These are phyloP conservation scores for Aselliscus stoliczkanus DNA, from an alignment of 2,797 vertebrate species.

Conservation along the genomic window DNA sequence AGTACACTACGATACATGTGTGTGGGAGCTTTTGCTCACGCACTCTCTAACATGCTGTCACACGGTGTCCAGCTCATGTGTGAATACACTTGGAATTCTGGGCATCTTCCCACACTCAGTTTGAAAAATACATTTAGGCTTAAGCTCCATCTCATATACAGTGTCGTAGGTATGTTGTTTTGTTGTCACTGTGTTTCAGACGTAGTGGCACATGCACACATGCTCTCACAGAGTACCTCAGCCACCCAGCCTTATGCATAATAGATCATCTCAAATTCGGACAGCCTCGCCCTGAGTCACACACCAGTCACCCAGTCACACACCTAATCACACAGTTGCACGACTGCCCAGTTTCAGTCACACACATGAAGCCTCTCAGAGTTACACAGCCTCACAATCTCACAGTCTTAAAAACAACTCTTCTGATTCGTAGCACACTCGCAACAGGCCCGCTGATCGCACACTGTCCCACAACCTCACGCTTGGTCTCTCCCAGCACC, in stretches of 20 bases:
- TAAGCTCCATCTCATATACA: not conserved
- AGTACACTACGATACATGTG: not conserved
- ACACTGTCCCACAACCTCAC: slow-evolving; percentile 49
- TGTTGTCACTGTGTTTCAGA: not conserved
- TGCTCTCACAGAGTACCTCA: not conserved
- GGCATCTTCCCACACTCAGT: not conserved
- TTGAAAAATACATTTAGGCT: not conserved
- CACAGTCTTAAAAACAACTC: not conserved
- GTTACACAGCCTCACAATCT: not conserved
- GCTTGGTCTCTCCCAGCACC: slow-evolving; percentile 51
- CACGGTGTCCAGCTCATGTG: not conserved
- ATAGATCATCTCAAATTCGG: not conserved
- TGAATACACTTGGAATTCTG: not conserved
- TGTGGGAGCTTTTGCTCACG: not conserved
- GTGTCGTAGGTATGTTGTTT: not conserved
- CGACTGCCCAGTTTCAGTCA: not conserved
- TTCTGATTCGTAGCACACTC: not conserved
- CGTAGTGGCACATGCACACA: not conserved
- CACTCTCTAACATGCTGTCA: not conserved
- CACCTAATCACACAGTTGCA: not conserved
- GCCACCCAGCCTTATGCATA: not conserved
- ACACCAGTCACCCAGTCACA: not conserved
- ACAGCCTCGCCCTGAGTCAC: not conserved
- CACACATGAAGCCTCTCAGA: not conserved
- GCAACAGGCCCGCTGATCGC: not conserved